Conservation (phyloP, 2,888 invertebrate genomes). For the Maniola hyperantus region DNA sequence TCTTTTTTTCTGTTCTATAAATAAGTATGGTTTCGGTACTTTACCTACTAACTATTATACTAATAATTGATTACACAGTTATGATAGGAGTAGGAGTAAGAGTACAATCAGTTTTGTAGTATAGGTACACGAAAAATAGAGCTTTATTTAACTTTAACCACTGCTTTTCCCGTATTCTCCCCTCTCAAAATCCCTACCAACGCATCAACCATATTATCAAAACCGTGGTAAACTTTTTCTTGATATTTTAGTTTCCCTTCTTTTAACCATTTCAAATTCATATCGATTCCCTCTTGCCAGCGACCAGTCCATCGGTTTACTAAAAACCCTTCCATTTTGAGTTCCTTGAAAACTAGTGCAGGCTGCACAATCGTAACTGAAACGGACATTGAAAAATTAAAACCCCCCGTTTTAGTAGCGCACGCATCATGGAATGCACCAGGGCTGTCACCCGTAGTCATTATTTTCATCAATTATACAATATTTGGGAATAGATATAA, state of each 20-base stretch:
- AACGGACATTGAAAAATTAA: constrained; percentile 17
- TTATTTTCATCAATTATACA: no score
- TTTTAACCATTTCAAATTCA: constrained; percentile 84
- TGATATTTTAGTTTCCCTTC: constrained; percentile 87
- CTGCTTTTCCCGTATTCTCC: constrained; percentile 87
- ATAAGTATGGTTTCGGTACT: no score
- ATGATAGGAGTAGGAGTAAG: no score
- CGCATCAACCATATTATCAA: constrained; percentile 88
- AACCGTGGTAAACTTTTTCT: constrained; percentile 87
- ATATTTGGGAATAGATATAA: no score
- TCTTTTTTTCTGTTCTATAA: no score
- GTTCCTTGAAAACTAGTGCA: constrained; percentile 82
- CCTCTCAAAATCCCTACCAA: constrained; percentile 85
- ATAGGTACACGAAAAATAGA: neutral
- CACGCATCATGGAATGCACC: neutral
- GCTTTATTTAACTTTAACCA: constrained; percentile 81
- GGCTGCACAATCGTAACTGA: constrained; percentile 80
- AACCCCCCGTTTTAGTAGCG: neutral
- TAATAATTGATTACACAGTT: no score
- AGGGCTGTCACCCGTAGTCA: no score
- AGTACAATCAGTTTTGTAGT: no score
- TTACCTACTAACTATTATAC: no score
- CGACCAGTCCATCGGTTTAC: constrained; percentile 81
- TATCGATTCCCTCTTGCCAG: constrained; percentile 84
- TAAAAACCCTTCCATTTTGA: constrained; percentile 87